phyloP scores from a whole-genome alignment of 2,113 vertebrate species.

The Clarias magur region DNA sequence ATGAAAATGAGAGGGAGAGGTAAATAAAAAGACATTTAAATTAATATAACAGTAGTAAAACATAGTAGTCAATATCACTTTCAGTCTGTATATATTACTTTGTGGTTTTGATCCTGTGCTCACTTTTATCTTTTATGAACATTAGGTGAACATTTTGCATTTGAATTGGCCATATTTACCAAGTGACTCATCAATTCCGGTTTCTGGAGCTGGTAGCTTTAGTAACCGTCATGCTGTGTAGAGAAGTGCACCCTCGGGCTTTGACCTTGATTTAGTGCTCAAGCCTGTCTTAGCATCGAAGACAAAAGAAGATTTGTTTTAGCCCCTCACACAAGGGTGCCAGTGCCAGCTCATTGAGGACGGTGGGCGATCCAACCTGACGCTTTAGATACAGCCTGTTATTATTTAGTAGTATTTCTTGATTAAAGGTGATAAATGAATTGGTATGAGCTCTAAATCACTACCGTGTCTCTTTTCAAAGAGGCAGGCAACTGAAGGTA shows the following conservation, averaged over 20 bases:
- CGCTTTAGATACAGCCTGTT: slow-evolving; percentile 47
- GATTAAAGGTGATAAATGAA: background rate
- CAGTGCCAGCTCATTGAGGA: background rate
- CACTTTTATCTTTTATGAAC: background rate
- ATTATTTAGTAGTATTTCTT: background rate
- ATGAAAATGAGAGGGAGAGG: background rate
- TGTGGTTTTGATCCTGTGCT: background rate
- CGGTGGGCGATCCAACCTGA: slow-evolving; percentile 45
- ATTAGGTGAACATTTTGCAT: background rate
- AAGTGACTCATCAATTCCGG: background rate
- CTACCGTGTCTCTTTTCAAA: background rate
- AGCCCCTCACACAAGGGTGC: slow-evolving; percentile 21
- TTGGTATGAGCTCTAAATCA: background rate
- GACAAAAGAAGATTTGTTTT: slow-evolving; percentile 50
- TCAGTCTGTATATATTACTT: background rate
- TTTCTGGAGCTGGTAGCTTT: slow-evolving; percentile 18
- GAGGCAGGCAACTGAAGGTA: background rate
- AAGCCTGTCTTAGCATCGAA: slow-evolving; percentile 36
- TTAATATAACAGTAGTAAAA: background rate
- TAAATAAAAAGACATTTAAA: background rate
- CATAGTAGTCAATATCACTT: background rate
- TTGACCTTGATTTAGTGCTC: slow-evolving; percentile 37
- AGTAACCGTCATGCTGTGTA: slow-evolving; percentile 33
- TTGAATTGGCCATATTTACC: background rate
- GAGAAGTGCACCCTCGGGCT: slow-evolving; percentile 35